phyloP scores from a whole-genome alignment of 2,888 invertebrate species.

The Harmothoe impar region DNA sequence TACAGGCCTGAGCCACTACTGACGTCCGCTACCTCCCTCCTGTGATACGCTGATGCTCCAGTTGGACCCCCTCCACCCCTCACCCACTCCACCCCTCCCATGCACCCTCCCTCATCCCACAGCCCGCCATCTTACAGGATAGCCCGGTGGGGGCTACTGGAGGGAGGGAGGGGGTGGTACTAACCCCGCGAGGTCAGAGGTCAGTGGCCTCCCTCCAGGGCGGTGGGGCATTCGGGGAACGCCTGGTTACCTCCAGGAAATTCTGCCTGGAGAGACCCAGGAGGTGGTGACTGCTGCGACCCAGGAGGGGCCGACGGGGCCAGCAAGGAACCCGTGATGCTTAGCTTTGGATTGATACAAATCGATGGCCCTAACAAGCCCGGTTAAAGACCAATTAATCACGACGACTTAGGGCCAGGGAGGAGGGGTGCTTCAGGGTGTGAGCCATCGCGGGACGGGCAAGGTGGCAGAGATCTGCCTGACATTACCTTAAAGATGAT shows the following conservation, averaged over 20 bases:
- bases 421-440: background rate
- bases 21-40: slow-evolving; percentile 18
- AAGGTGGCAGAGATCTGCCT: background rate
- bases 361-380: slow-evolving; percentile 60
- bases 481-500: slow-evolving; percentile 52
- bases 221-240: slow-evolving; percentile 21
- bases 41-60: slow-evolving; percentile 12
- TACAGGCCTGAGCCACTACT: background rate
- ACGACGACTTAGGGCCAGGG: slow-evolving; percentile 32
- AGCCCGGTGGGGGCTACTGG: background rate
- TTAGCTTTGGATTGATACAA: slow-evolving; percentile 57
- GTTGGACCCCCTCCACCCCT: slow-evolving; percentile 14
- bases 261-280: slow-evolving; percentile 24
- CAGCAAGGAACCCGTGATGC: background rate
- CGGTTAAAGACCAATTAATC: slow-evolving; percentile 57
- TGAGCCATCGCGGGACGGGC: background rate
- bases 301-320: background rate
- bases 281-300: background rate
- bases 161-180: background rate
- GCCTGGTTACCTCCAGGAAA: slow-evolving; percentile 61
- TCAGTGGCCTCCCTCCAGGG: background rate
- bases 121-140: slow-evolving; percentile 1
- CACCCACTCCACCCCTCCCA: background rate
- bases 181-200: slow-evolving; percentile 29
- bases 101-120: background rate